Evolutionary conservation across 2,888 invertebrate genomes (phyloP), one percentile per base, ranked within the genome.

Genomic region (Laspeyria flexula): DNA sequence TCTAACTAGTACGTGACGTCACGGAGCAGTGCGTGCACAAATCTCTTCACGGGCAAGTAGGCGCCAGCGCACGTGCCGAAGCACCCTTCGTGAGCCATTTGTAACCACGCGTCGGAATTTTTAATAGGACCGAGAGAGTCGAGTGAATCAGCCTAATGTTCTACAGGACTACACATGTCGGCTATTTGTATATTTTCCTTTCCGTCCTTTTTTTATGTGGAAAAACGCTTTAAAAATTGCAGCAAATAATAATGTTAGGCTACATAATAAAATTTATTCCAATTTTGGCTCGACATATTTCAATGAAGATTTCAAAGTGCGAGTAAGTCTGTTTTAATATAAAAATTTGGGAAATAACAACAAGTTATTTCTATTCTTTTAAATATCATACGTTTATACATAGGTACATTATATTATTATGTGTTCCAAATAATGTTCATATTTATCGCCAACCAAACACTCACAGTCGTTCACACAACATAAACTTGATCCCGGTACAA

Each of bases 31-130:
- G 64, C 55, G 61, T 58, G 60, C 41, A 51, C 54, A 56, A 53
- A 55, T 63, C 65, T 55, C 56, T 60, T 48, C 54, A 54, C 56
- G 55, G 55, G 7, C 50, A 43, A 30, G 16, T 34, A 55, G 54
- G 65, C 68, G 68, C 68, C 68, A 43, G 67, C 65, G 71, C 68
- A 71, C 68, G 67, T 58, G 40, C 48, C 46, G 27, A 30, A 13
- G 45, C 51, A 49, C 55, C 54, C 65, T 68, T 62, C 60, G 60
- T 50, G 58, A 64, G 43, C 60, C 65, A 48, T 60, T 59, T 66
- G 60, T 63, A 60, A 53, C 60, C 67, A 67, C 75, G 76, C 66
- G 71, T 46, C 43, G 76, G 77, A 76, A 77, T 78, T 76, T 76
- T 71, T 75, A 78, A 78, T 78, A 75, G 67, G 53, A 63, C 58